These are phyloP conservation scores for Rhinella marina DNA, from an alignment of 2,797 vertebrate genomes.

Conservation along the genomic window DNA sequence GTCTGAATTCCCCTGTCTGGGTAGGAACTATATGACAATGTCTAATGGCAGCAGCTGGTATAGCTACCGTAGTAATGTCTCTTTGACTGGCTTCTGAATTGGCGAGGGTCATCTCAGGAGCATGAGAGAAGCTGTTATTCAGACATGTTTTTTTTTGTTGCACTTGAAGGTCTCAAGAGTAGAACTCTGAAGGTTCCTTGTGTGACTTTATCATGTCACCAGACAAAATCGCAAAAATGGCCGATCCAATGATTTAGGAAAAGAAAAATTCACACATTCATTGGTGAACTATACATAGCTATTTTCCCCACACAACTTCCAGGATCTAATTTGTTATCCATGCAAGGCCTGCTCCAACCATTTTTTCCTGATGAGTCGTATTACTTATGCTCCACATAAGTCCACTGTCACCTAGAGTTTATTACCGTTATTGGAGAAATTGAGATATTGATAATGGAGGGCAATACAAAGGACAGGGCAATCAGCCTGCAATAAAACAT, in stretches of 20 bases:
- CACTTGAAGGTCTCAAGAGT: neutral
- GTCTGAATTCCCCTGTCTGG: too few species aligned
- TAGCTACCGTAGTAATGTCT: too few species aligned
- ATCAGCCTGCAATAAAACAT: constrained; percentile 28
- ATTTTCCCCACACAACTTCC: neutral
- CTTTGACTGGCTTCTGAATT: too few species aligned
- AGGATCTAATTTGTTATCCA: neutral
- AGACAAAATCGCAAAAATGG: neutral
- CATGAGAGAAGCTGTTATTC: neutral
- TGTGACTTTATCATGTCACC: neutral
- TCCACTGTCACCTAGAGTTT: neutral
- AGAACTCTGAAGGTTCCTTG: neutral
- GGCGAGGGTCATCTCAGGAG: too few species aligned
- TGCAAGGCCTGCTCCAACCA: neutral
- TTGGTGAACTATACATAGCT: neutral
- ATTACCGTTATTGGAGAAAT: constrained; percentile 16
- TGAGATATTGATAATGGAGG: constrained; percentile 25
- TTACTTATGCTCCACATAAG: neutral
- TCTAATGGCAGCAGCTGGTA: too few species aligned
- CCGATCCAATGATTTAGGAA: neutral
- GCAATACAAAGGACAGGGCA: constrained; percentile 12
- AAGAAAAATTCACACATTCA: neutral
- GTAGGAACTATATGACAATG: too few species aligned
- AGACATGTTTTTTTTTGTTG: neutral
- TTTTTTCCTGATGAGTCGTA: neutral